Percentiles rank a stretch among this genome's conserved stretches.
Evolutionary conservation across 2,113 vertebrate genomes (phyloP).

Genomic region (Columbina picui): DNA sequence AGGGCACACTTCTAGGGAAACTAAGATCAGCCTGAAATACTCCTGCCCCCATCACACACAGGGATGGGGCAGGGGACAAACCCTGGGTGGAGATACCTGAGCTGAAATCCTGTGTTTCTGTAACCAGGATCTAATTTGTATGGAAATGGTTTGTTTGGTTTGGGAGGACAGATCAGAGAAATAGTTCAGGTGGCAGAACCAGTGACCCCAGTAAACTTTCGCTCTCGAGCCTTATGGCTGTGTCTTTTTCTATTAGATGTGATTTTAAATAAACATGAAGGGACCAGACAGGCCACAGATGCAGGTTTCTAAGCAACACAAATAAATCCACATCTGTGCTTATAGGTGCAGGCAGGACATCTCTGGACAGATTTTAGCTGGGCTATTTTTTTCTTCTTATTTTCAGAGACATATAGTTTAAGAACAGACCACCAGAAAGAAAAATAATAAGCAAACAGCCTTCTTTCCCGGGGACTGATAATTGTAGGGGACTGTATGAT

Average conservation of each 20-base stretch:
- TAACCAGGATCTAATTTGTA: background rate
- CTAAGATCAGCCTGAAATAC: background rate
- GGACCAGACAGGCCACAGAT: conserved; percentile 25
- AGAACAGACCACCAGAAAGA: background rate
- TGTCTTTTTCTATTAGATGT: conserved; percentile 48
- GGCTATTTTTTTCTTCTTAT: background rate
- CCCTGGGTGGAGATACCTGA: background rate
- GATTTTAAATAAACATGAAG: conserved; percentile 68
- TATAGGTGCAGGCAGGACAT: background rate
- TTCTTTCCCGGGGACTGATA: background rate
- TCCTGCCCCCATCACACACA: background rate
- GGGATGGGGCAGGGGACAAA: background rate
- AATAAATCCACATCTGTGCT: background rate
- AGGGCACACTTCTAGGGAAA: background rate
- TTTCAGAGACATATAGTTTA: background rate
- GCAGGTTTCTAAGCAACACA: conserved; percentile 50
- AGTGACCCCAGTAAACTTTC: conserved; percentile 48
- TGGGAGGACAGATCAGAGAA: background rate
- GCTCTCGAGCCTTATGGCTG: conserved; percentile 31
- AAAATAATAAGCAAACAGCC: background rate
- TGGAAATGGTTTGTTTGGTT: background rate
- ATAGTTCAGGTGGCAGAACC: conserved; percentile 29
- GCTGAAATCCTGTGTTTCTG: background rate
- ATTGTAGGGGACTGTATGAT: background rate
- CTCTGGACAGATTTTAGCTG: background rate